phyloP scores from a whole-genome alignment of 2,797 vertebrate genomes.

The Enteromius fasciolatus region DNA sequence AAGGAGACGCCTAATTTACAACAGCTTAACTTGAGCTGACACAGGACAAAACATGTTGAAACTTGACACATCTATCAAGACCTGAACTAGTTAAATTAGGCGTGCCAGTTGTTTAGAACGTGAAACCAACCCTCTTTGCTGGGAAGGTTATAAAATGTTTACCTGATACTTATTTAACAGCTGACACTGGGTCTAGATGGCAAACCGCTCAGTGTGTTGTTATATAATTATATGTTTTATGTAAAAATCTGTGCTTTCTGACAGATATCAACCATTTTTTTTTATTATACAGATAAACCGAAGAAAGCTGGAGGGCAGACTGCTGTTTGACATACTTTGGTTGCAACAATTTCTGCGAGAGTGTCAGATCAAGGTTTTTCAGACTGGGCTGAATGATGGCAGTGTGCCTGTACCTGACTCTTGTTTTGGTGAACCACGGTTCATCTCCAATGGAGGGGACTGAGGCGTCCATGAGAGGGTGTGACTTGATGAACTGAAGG shows the following conservation, averaged over 20 bases:
- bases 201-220: background rate
- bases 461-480: constrained; percentile 94
- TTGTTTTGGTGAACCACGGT: constrained; percentile 98
- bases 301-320: background rate
- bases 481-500: constrained; percentile 96
- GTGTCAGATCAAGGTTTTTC: constrained; percentile 9
- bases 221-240: background rate
- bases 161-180: constrained; percentile 4
- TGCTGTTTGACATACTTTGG: background rate
- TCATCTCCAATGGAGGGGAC: constrained; percentile 92
- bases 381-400: constrained; percentile 7
- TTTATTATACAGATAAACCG: background rate
- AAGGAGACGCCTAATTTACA: constrained; percentile 26
- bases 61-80: constrained; percentile 14
- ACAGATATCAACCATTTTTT: background rate
- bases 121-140: constrained; percentile 20
- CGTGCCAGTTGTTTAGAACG: constrained; percentile 2
- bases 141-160: background rate
- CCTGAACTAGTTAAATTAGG: constrained; percentile 32
- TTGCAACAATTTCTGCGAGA: background rate
- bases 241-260: background rate
- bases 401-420: constrained; percentile 84
- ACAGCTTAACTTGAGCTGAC: constrained; percentile 53
- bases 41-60: constrained; percentile 30
- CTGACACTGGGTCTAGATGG: background rate